phyloP scores from a whole-genome alignment of 1,140 invertebrate species.

The Sycobia sp. region DNA sequence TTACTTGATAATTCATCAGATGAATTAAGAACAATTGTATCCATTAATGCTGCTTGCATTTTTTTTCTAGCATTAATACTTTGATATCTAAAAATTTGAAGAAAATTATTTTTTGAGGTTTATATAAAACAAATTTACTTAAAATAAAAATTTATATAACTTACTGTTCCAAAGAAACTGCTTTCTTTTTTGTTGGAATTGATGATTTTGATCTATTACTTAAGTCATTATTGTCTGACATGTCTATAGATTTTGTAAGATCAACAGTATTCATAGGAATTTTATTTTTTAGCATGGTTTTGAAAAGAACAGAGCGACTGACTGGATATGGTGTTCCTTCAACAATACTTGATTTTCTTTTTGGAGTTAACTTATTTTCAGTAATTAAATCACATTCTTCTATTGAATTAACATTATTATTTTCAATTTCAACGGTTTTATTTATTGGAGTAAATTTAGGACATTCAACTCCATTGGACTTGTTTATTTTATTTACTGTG shows the following conservation, averaged over 20 bases:
- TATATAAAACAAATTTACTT: constrained; percentile 1
- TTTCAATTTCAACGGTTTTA: not conserved
- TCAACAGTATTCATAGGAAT: constrained; percentile 25
- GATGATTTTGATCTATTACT: constrained; percentile 3
- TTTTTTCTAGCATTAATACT: constrained; percentile 33
- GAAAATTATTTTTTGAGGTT: not conserved
- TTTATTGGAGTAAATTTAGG: not conserved
- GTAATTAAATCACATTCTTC: not conserved
- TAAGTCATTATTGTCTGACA: constrained; percentile 18
- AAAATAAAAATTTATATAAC: constrained; percentile 13
- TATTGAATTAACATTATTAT: not conserved
- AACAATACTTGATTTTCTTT: constrained; percentile 30
- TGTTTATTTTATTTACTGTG: not conserved
- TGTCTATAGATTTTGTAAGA: constrained; percentile 12
- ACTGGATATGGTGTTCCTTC: constrained; percentile 37
- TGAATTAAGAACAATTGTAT: constrained; percentile 36
- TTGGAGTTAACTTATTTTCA: constrained; percentile 7
- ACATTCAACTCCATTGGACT: not conserved
- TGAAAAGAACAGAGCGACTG: constrained; percentile 36
- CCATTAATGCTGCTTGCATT: constrained; percentile 30
- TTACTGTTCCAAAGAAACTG: constrained; percentile 20
- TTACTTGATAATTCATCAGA: constrained; percentile 34
- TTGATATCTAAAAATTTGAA: too few species aligned
- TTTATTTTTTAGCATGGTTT: constrained; percentile 33
- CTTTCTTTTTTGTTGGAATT: constrained; percentile 10